Evolutionary conservation across 2,797 vertebrate genomes (phyloP).

Genomic region (Gambelia wislizenii): DNA sequence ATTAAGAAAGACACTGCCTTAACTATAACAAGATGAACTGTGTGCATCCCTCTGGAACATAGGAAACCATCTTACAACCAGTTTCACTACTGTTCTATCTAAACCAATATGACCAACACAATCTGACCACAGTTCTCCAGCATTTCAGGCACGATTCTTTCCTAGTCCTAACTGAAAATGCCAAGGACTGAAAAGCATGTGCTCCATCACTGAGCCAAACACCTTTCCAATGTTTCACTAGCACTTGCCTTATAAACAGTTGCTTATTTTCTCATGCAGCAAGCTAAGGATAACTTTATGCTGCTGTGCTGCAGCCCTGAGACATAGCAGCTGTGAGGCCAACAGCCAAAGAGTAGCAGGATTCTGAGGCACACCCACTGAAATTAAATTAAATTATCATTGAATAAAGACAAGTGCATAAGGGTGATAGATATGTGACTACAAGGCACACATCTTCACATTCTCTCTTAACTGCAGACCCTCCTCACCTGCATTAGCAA

Average conservation of each 20-base stretch:
- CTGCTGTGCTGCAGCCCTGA: rapidly evolving
- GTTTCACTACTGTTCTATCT: not conserved
- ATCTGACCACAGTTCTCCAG: too few relatives aligned
- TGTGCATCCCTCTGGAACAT: not conserved
- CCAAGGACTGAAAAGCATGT: not conserved
- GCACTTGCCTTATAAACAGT: not conserved
- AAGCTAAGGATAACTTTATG: not conserved
- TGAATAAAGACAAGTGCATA: not conserved
- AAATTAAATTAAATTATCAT: too few relatives aligned
- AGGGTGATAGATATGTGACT: not conserved
- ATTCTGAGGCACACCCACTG: not conserved
- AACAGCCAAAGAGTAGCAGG: not conserved
- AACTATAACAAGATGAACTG: not conserved
- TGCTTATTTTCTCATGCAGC: not conserved
- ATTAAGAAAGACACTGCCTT: not conserved
- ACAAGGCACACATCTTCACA: not conserved
- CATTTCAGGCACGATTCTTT: not conserved
- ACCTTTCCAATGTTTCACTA: slow-evolving; percentile 13
- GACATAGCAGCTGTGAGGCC: not conserved
- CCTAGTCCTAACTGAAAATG: not conserved
- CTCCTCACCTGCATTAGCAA: not conserved
- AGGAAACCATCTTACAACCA: not conserved
- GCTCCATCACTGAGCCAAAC: not conserved
- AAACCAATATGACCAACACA: not conserved
- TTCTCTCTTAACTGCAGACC: not conserved